Percentiles rank a stretch among this genome's conserved stretches.
phyloP scores from a whole-genome alignment of 35 echinoderm and acorn worm genomes.

The Chiridota heheva region DNA sequence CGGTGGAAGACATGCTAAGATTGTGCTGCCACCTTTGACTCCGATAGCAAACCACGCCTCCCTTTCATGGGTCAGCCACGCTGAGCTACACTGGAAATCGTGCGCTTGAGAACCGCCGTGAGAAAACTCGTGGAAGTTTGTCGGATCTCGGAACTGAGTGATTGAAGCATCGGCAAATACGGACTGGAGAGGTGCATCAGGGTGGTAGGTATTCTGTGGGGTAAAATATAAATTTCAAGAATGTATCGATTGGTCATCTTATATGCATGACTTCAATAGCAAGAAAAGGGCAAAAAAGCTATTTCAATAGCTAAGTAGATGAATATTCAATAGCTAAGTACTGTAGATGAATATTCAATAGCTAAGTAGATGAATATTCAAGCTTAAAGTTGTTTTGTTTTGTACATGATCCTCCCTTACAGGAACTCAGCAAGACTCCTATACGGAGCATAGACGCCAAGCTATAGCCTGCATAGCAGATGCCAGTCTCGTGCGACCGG shows the following conservation, averaged over 20 bases:
- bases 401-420: too few species aligned
- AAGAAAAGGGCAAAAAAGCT: background rate
- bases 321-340: background rate
- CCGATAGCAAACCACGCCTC: constrained; percentile 90
- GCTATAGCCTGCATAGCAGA: too few species aligned
- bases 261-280: background rate
- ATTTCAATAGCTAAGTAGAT: background rate
- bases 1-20: constrained; percentile 75
- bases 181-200: constrained; percentile 40
- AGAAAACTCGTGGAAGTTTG: constrained; percentile 77
- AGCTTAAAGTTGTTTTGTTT: background rate
- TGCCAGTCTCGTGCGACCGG: too few species aligned
- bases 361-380: background rate
- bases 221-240: background rate
- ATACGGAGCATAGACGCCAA: too few species aligned
- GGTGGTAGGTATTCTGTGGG: constrained; percentile 45
- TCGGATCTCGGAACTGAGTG: constrained; percentile 71
- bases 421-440: too few species aligned
- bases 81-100: constrained; percentile 76
- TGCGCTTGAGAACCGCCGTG: constrained; percentile 63
- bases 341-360: background rate
- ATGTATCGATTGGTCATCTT: background rate
- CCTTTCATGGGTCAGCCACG: constrained; percentile 83
- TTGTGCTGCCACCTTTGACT: constrained; percentile 59
- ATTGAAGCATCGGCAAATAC: constrained; percentile 93